These are phyloP conservation scores for Mesocentrotus franciscanus DNA, from an alignment of 53 echinoderm and acorn worm genomes.

Conservation along the genomic window DNA sequence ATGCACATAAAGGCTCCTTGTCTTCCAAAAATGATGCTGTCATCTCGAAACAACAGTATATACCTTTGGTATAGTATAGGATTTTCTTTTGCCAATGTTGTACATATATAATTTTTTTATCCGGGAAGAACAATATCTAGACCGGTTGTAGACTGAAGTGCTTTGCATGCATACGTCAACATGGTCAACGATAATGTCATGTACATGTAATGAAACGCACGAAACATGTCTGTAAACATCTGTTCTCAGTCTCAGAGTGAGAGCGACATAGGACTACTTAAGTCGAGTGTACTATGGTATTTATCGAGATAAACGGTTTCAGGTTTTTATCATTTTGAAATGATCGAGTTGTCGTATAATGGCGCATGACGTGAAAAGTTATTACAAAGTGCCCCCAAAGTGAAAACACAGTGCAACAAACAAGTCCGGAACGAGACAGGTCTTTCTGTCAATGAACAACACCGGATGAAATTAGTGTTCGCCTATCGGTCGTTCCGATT, in stretches of 20 bases:
- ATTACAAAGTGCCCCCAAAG: not conserved
- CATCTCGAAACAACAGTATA: slow-evolving; percentile 29
- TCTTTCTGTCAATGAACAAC: not conserved
- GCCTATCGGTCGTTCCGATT: too few relatives aligned
- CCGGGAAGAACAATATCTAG: not conserved
- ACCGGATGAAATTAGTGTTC: too few relatives aligned
- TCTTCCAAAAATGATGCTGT: slow-evolving; percentile 24
- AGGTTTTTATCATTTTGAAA: not conserved
- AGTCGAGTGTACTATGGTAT: too few relatives aligned
- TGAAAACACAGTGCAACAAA: not conserved
- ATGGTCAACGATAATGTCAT: not conserved
- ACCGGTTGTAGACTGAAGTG: not conserved
- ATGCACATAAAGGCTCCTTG: slow-evolving; percentile 14
- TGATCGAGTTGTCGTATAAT: not conserved
- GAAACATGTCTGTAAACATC: not conserved
- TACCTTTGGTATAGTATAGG: not conserved
- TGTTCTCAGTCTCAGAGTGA: not conserved
- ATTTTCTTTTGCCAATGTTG: not conserved
- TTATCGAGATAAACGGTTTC: not conserved
- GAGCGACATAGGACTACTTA: not conserved
- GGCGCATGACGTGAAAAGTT: not conserved
- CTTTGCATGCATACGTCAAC: not conserved
- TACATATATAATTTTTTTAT: not conserved
- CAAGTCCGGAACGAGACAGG: not conserved
- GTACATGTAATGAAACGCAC: not conserved